Evolutionary conservation across 2,888 invertebrate species (phyloP), one percentile per base, ranked within the genome.

Genomic region (Athetis lepigone): DNA sequence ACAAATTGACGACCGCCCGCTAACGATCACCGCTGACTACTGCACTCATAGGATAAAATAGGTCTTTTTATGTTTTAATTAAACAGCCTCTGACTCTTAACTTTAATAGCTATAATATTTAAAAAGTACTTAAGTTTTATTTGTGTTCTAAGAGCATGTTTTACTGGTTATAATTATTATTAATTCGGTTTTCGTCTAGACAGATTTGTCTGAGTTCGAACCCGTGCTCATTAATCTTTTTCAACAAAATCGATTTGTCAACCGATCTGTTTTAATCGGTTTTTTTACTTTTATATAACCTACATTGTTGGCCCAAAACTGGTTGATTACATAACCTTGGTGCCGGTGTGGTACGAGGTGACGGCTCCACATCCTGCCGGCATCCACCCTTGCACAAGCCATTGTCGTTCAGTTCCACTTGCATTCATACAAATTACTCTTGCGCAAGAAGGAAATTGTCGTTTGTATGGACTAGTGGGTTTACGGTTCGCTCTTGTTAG

Each of bases 351-450:
- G 45, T 36, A 42, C 58, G 60, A 61, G 63, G 60, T 60, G 71
- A 61, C 71, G 63, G 63, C 11, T 56, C 59, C 67, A 79, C 85
- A 88, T 92, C 91, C 92, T 91, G 90, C 83, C 87, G 82, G 80
- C 88, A 42, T 85, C 83, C 83, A 84, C 83, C 84, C 83, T 90
- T 90, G 88, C 91, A 85, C 88, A 88, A 89, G 62, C 88, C 82
- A 92, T 92, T 92, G 91, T 90, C 83, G 85, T 86, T 90, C 85
- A 88, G 92, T 92, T 91, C 90, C 90, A 92, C 87, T 92, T 87
- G 87, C 87, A 74, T 82, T 87, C 86, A 86, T 85, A 85, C 86
- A 81, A 86, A 85, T 87, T 85, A 84, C 80, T 65, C 73, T 87
- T 85, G 82, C 81, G 77, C 73, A 65, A 72, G 72, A 65, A 78